These are phyloP conservation scores for Eristalis intricaria DNA, from an alignment of 2,888 invertebrate genomes.

Conservation along the genomic window DNA sequence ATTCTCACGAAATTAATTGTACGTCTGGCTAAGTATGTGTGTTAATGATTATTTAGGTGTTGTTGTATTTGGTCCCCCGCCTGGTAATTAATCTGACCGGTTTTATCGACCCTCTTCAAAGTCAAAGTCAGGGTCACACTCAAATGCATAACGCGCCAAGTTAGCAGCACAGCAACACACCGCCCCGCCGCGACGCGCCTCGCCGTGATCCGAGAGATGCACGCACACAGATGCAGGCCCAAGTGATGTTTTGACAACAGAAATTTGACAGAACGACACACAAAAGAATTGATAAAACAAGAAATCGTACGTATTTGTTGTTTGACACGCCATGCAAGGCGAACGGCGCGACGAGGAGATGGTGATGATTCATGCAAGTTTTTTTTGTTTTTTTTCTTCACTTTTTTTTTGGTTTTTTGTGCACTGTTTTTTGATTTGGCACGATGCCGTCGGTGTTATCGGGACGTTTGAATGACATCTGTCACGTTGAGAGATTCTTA, in stretches of 20 bases:
- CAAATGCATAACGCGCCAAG: conserved; percentile 53
- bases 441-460: conserved; percentile 3
- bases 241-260: conserved; percentile 55
- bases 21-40: conserved; percentile 39
- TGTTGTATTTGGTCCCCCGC: conserved; percentile 28
- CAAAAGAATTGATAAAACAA: conserved; percentile 19
- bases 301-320: conserved; percentile 4
- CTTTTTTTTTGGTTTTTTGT: neutral
- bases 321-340: neutral
- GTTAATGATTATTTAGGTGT: conserved; percentile 20
- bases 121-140: conserved; percentile 70
- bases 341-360: neutral
- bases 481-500: too few species aligned
- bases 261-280: conserved; percentile 50
- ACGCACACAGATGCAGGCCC: conserved; percentile 15
- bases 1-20: conserved; percentile 64
- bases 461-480: too few species aligned
- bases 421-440: too few species aligned
- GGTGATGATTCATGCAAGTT: conserved; percentile 29
- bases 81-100: conserved; percentile 68
- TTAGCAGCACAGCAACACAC: conserved; percentile 17
- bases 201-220: conserved; percentile 23
- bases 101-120: conserved; percentile 71
- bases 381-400: neutral
- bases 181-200: neutral